Conservation (phyloP, 2,888 invertebrate species). For the Bembecia ichneumoniformis region DNA sequence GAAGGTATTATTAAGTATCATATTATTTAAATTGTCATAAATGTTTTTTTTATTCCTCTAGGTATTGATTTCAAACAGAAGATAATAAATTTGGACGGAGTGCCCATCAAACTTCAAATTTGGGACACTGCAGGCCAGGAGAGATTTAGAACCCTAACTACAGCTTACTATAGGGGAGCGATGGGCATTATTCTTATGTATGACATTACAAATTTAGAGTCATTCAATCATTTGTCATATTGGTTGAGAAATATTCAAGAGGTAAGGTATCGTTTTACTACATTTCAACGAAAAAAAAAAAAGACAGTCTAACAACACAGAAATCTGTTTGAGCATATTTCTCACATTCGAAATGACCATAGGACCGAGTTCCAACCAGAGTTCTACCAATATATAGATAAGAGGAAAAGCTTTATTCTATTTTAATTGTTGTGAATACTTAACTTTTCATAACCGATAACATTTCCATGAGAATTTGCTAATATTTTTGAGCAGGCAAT, state of each 20-base stretch:
- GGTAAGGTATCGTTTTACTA: constrained; percentile 47
- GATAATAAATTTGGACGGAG: constrained; percentile 88
- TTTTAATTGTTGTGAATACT: no score
- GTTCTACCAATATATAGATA: no score
- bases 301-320: no score
- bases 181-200: constrained; percentile 94
- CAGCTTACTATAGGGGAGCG: constrained; percentile 90
- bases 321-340: constrained; percentile 15
- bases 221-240: constrained; percentile 91
- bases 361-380: no score
- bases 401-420: no score
- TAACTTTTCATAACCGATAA: no score
- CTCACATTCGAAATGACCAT: no score
- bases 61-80: constrained; percentile 93
- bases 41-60: constrained; percentile 31
- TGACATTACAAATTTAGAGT: constrained; percentile 89
- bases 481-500: no score
- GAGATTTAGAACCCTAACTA: constrained; percentile 84
- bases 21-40: no score
- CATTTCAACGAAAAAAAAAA: no score
- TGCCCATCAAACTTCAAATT: constrained; percentile 86
- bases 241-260: constrained; percentile 93
- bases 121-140: constrained; percentile 92
- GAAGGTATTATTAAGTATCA: no score
- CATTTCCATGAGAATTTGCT: no score